Percentiles rank a stretch among this genome's conserved stretches.
Conservation (phyloP, 2,888 invertebrate genomes). For the Nephrotoma guestfalica region DNA sequence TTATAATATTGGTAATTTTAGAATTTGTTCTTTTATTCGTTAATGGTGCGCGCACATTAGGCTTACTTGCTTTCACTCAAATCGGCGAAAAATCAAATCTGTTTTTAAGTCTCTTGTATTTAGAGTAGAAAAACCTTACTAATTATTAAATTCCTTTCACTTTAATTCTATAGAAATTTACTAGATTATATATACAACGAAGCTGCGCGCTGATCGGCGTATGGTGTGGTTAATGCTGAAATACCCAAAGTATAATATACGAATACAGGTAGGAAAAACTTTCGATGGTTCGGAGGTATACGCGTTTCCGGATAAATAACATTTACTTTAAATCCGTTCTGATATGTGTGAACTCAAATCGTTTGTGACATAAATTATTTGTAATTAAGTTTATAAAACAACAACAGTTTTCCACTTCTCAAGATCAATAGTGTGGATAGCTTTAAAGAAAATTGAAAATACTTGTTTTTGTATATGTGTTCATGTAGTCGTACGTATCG, state of each 20-base stretch:
- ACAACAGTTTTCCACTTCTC: not conserved
- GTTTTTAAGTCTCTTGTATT: not conserved
- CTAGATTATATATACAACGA: not conserved
- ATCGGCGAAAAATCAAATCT: not conserved
- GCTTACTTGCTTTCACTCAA: not conserved
- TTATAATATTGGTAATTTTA: not conserved
- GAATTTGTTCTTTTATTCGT: not conserved
- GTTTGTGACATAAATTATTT: not conserved
- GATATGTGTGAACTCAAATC: not conserved
- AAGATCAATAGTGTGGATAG: not conserved
- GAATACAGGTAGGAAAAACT: not conserved
- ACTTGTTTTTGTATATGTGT: not conserved
- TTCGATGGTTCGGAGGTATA: not conserved
- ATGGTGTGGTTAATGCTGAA: not conserved
- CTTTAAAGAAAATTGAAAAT: not conserved
- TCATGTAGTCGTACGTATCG: not conserved
- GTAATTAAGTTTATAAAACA: not conserved
- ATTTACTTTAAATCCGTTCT: not conserved
- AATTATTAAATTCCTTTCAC: not conserved
- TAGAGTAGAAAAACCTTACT: not conserved
- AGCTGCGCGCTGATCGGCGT: not conserved
- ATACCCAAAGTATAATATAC: not conserved
- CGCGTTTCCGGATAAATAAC: not conserved
- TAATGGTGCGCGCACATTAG: not conserved
- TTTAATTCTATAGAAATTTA: not conserved